phyloP scores from a whole-genome alignment of 2,888 invertebrate genomes.

The Pollenia amentaria region DNA sequence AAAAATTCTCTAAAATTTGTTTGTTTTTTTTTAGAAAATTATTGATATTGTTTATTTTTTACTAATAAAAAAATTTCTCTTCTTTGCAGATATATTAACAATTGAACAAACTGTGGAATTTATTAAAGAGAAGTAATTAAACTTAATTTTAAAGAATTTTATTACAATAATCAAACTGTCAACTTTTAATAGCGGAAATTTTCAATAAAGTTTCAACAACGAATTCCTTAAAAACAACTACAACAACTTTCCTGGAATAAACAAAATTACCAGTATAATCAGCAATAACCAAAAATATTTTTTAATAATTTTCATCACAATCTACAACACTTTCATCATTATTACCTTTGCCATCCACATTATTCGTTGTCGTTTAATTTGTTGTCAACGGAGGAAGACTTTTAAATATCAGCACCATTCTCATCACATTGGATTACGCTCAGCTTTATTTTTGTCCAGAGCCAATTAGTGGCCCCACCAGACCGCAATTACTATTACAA shows the following conservation, averaged over 20 bases:
- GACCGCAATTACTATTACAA: slow-evolving; percentile 80
- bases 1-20: too few species aligned
- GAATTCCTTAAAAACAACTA: background rate
- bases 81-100: slow-evolving; percentile 40
- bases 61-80: background rate
- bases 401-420: slow-evolving; percentile 70
- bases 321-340: background rate
- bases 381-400: slow-evolving; percentile 40
- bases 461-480: slow-evolving; percentile 84
- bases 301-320: background rate
- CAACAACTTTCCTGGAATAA: background rate
- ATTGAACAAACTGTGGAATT: background rate
- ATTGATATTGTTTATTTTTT: too few species aligned
- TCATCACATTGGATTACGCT: slow-evolving; percentile 84
- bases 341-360: background rate
- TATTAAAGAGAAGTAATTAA: background rate
- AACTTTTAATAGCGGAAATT: background rate
- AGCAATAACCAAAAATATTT: slow-evolving; percentile 4
- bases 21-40: too few species aligned
- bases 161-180: background rate
- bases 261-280: background rate
- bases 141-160: background rate
- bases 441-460: slow-evolving; percentile 84
- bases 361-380: slow-evolving; percentile 21
- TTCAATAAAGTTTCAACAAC: background rate